A percentile compares a stretch with the other conserved stretches of the same genome.
Evolutionary conservation across 2,113 vertebrate genomes (phyloP).

Genomic region (Globicephala melas): DNA sequence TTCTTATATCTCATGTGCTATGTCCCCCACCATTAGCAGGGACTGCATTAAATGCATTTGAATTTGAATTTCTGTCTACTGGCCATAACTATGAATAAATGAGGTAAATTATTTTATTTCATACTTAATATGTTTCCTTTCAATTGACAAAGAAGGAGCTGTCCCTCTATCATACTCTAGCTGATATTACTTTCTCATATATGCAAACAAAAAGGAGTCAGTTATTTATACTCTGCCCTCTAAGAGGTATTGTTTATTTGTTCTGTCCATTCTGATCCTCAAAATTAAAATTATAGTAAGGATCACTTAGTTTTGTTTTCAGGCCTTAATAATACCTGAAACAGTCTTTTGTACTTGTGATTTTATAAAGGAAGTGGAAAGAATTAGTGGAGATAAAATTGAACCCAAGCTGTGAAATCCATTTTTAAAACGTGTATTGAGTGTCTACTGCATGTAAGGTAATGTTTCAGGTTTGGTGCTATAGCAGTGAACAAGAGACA

Average conservation of each 20-base stretch:
- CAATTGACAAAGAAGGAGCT: not conserved
- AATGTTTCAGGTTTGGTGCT: not conserved
- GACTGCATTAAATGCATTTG: not conserved
- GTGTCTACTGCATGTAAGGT: not conserved
- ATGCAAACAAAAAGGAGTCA: not conserved
- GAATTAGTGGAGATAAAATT: not conserved
- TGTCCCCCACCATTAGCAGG: not conserved
- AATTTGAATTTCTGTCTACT: slow-evolving; percentile 19
- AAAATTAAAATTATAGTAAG: not conserved
- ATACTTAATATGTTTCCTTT: not conserved
- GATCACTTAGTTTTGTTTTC: not conserved
- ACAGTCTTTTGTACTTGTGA: not conserved
- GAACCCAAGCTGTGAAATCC: not conserved
- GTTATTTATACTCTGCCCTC: not conserved
- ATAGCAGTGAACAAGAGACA: not conserved
- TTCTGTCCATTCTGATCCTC: not conserved
- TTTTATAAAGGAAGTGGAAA: not conserved
- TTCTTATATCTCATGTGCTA: not conserved
- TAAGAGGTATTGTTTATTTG: not conserved
- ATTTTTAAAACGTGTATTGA: not conserved
- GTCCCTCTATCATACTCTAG: not conserved
- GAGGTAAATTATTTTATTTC: not conserved
- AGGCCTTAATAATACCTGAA: not conserved
- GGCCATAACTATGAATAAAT: not conserved
- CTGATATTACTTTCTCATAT: not conserved